Conservation (phyloP, 2,113 vertebrate genomes). For the Alces alces region DNA sequence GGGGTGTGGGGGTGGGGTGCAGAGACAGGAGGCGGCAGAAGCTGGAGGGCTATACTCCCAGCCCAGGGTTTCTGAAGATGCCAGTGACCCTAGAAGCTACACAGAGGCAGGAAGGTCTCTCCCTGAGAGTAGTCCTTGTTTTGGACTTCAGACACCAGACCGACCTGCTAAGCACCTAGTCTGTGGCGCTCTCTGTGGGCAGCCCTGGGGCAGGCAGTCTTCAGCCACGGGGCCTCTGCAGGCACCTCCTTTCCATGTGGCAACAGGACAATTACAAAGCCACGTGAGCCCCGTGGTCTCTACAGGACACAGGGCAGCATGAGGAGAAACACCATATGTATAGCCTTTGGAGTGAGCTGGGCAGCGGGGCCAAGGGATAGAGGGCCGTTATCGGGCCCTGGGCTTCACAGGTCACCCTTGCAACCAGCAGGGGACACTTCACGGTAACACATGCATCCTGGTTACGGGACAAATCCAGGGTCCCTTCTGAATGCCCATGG, state of each 20-base stretch:
- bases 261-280: fast-evolving
- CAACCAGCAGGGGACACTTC: fast-evolving
- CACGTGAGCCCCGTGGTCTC: fast-evolving
- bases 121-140: fast-evolving
- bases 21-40: neutral
- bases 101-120: neutral
- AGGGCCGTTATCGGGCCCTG: fast-evolving
- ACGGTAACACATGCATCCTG: fast-evolving
- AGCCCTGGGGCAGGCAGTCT: neutral
- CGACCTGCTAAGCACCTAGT: fast-evolving
- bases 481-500: neutral
- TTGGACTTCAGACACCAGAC: neutral
- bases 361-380: fast-evolving
- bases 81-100: neutral
- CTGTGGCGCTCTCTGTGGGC: neutral
- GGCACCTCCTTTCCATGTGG: neutral
- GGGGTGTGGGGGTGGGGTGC: neutral
- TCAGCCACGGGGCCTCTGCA: fast-evolving
- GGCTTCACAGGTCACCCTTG: neutral
- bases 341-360: fast-evolving
- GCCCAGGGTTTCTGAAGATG: neutral
- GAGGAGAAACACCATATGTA: fast-evolving
- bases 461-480: fast-evolving
- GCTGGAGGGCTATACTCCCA: fast-evolving
- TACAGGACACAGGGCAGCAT: fast-evolving